Base-by-base conservation (phyloP, 2,113 vertebrate genomes). In the Procavia capensis region DNA sequence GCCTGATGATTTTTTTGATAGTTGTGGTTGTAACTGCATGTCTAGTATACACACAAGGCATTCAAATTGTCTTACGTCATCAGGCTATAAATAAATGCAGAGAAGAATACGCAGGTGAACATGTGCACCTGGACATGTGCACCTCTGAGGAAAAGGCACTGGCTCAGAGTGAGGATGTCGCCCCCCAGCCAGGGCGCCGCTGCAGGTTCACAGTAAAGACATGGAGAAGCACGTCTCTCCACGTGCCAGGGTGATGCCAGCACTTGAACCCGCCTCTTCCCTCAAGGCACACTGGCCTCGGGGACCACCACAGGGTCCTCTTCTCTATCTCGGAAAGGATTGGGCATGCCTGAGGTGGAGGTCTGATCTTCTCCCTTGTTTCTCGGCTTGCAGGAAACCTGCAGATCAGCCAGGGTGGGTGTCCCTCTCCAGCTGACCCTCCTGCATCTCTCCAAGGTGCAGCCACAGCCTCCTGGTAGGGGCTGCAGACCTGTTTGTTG, bases 201-300 rank as follows among this genome's bases (percentile, higher is more conserved):
- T 57, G 54, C 54, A 57, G 54, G 54, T 57, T 57, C 19, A 17
- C 19, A 17, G 1, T 19, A 17, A 17, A 59, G 6, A 59, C 57
- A 22, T 24, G 22, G 57, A 24, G 22, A 24, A 20, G 7, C 19
- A 4, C 7, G 31, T 66, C 3, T 66, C 31, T 66, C 63, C 16
- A 34, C 31, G n/a, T n/a, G n/a, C n/a, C n/a, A n/a, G n/a, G n/a
- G n/a, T n/a, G n/a, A n/a, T n/a, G n/a, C 74, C 3, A 1, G 68
- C 1, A 8, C 1, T 0, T 13, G 13, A 22, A 54, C 1, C 5
- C 0, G 5, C 3, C 31, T 36, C 24, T 76, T 31, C 3, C 1
- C 1, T 0, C 39, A 25, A n/a, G 14, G 64, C 31, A 1, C 0
- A 1, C 5, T 9, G 31, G 19, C 84, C 68, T 29, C 6, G 4